Base-by-base conservation (phyloP, 2,113 vertebrate species). In the Oreochromis aureus region DNA sequence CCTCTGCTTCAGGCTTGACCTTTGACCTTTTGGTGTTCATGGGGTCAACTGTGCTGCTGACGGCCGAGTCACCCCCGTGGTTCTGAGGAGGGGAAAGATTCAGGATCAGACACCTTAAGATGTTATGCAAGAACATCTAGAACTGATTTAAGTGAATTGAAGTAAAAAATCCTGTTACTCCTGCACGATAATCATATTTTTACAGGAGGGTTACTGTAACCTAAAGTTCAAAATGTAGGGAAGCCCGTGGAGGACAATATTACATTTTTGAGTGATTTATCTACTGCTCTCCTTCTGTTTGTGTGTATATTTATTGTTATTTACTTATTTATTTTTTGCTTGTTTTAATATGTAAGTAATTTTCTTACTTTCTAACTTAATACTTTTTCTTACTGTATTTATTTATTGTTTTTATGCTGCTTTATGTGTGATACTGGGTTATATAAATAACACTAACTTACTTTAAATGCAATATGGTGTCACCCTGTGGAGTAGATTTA, bases 11-110 rank as follows among this genome's bases (percentile, higher is more conserved):
- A 0, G 96, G 96, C 93, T 99, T 99, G 73, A 98, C 97, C 96
- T 99, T 99, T 84, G 98, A 98, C 80, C 98, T 97, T 79, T 99
- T 99, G 94, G 96, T 97, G 94, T 96, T 96, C 93, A 97, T 93
- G 5, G 97, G 97, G 83, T 99, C 98, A 0, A 98, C 97, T 0
- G 98, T 97, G 95, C 98, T 98, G 96, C 97, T 98, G 93, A 99
- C 97, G 0, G 97, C 97, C 4, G 97, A 97, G 93, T 98, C 98
- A 0, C 97, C 96, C 0, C 97, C 97, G 8, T 96, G 96, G 88
- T 94, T 98, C 98, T 99, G 95, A 46, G 34, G 61, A 61, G 6
- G 55, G 78, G 19, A 39, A 19, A 46, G 18, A 22, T n/a, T 32
- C 6, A 83, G 46, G 11, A 59, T 76, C 44, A 76, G 16, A 76